Conservation (phyloP, 1,140 invertebrate genomes). For the Aphelinus atriplicis region DNA sequence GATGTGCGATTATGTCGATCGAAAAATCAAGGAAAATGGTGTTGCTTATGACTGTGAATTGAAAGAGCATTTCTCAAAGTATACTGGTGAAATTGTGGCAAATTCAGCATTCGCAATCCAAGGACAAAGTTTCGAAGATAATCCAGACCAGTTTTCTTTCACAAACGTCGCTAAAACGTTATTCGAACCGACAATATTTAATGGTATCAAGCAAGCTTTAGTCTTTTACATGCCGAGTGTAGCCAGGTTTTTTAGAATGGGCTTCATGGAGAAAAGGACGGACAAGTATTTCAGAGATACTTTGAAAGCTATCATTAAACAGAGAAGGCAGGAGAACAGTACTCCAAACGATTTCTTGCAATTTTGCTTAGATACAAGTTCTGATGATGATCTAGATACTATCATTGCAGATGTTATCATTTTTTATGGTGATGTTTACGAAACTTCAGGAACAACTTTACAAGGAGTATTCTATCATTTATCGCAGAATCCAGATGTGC, state of each 20-base stretch:
- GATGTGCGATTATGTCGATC: background rate
- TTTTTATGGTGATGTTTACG: slow-evolving; percentile 63
- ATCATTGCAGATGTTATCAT: slow-evolving; percentile 46
- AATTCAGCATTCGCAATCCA: slow-evolving; percentile 66
- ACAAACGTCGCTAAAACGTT: slow-evolving; percentile 42
- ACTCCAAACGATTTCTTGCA: slow-evolving; percentile 47
- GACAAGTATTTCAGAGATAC: slow-evolving; percentile 36
- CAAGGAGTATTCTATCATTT: slow-evolving; percentile 46
- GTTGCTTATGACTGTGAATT: slow-evolving; percentile 43
- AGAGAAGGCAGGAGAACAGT: background rate
- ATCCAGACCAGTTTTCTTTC: slow-evolving; percentile 16
- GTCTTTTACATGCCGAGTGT: slow-evolving; percentile 14
- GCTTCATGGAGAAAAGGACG: slow-evolving; percentile 14
- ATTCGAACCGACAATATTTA: slow-evolving; percentile 18
- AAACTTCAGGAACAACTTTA: slow-evolving; percentile 64
- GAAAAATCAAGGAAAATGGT: slow-evolving; percentile 3
- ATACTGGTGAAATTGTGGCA: slow-evolving; percentile 64
- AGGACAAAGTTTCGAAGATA: slow-evolving; percentile 41
- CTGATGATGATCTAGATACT: slow-evolving; percentile 41
- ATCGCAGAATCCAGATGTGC: slow-evolving; percentile 62
- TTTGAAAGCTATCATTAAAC: slow-evolving; percentile 21
- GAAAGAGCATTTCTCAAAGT: slow-evolving; percentile 58
- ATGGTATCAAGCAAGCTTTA: background rate
- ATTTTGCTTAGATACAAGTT: slow-evolving; percentile 29
- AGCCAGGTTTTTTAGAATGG: background rate